Conservation (phyloP, 2,113 vertebrate genomes). For the Erpornis zantholeuca region DNA sequence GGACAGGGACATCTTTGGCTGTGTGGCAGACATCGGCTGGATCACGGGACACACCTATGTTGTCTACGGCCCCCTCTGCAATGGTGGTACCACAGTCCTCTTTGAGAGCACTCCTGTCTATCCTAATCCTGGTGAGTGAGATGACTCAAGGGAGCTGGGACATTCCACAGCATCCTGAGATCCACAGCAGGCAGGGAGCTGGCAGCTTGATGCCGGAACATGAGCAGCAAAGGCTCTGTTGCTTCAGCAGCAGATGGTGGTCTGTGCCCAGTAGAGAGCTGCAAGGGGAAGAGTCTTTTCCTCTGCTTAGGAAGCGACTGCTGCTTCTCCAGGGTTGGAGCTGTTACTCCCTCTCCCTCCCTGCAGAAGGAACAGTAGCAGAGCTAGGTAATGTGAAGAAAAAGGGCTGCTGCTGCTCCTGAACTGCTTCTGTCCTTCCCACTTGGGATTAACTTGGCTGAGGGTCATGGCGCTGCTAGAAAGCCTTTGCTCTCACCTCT, state of each 20-base stretch:
- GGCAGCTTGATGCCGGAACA: not conserved
- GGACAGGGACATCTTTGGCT: slow-evolving; percentile 81
- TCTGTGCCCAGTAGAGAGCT: not conserved
- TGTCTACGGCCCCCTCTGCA: slow-evolving; percentile 81
- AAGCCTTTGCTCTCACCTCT: not conserved
- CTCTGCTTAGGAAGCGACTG: not conserved
- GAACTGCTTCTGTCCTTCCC: not conserved
- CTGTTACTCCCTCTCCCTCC: not conserved
- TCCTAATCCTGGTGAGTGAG: slow-evolving; percentile 72
- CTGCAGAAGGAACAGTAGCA: not conserved
- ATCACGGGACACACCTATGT: slow-evolving; percentile 83
- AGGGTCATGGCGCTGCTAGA: not conserved
- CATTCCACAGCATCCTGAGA: not conserved
- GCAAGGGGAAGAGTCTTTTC: not conserved
- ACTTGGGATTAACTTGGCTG: not conserved
- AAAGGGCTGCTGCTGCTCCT: not conserved
- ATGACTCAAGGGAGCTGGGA: not conserved
- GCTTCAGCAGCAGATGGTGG: rapidly evolving
- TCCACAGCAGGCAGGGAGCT: not conserved
- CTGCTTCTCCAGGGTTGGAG: not conserved
- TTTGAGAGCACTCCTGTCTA: slow-evolving; percentile 82
- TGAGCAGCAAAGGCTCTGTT: not conserved
- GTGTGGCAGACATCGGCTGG: slow-evolving; percentile 83
- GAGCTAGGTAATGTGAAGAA: not conserved
- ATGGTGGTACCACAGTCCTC: slow-evolving; percentile 80